Evolutionary conservation across 1,140 invertebrate genomes (phyloP).

Genomic region (Zaprionus vittiger): DNA sequence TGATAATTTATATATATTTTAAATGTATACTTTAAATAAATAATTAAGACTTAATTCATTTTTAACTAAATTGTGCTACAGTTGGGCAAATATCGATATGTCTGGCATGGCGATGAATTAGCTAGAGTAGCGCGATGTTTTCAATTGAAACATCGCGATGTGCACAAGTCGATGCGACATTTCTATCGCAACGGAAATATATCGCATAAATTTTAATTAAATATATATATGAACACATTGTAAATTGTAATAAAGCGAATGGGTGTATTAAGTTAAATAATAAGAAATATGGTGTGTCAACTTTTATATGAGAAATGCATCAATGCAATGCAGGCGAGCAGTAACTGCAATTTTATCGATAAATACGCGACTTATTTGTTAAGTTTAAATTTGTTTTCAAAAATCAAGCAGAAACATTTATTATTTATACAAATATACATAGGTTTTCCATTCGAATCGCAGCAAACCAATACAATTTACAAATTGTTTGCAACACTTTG

Average conservation of each 20-base stretch:
- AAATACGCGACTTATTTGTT: neutral
- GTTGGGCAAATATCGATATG: conserved; percentile 22
- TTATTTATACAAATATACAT: neutral
- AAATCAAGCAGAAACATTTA: no score
- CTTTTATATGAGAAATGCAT: neutral
- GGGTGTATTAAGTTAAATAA: no score
- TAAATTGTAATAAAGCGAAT: no score
- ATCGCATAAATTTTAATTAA: neutral
- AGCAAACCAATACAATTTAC: neutral
- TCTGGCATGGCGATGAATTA: conserved; percentile 7
- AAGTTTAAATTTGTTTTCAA: neutral
- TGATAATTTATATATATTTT: neutral
- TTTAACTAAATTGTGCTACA: conserved; percentile 33
- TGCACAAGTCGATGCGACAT: neutral
- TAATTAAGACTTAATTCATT: conserved; percentile 25
- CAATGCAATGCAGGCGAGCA: neutral
- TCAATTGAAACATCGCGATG: neutral
- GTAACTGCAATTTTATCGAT: neutral
- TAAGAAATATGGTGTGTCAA: no score
- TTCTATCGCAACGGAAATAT: neutral
- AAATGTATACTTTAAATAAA: conserved; percentile 13
- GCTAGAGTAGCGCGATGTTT: neutral
- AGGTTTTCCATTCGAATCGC: neutral
- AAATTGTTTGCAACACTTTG: neutral
- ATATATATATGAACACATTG: no score